Evolutionary conservation across 2,113 vertebrate genomes (phyloP), one percentile per base, ranked within the genome.

Genomic region (Oreochromis niloticus): DNA sequence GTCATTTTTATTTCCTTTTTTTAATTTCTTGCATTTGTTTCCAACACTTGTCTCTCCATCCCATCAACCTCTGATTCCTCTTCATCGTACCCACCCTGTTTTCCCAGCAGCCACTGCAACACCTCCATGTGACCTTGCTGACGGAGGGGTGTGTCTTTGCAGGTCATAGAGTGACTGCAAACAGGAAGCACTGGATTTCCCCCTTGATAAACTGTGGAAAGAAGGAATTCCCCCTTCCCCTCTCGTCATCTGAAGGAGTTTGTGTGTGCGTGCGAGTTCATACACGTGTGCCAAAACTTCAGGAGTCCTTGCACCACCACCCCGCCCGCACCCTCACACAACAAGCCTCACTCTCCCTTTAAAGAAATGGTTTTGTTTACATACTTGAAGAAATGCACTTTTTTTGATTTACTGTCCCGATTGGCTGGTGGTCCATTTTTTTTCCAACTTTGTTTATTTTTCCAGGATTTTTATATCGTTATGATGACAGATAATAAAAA

Each of bases 341-440:
- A 85, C 34, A 78, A 88, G 78, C 80, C 80, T 75, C 57, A 75
- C 80, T 85, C 66, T 84, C 88, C 89, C 91, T 93, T 94, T 92
- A 94, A 93, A 92, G 41, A 93, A 91, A 92, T 91, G 24, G 61
- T 93, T 95, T 94, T 96, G 94, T 96, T 96, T 96, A 95, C 95
- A 96, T 96, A 96, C 96, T 96, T 96, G 96, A 96, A 96, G 93
- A 79, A 94, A 95, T 95, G 96, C 95, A 96, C 96, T 95, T 87
- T 94, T 84, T n/a, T 84, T 83, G 0, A 83, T 89, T 95, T 90
- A 80, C 90, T 50, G 81, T 80, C 55, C 52, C 41, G 32, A 89
- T 88, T 73, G 82, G 68, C 87, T 85, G 90, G 89, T 52, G 36
- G 73, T 88, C 30, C 36, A 46, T 81, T 81, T 86, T 82, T 82